Evolutionary conservation across 2,888 invertebrate species (phyloP).

Genomic region (Drosophila siamana): DNA sequence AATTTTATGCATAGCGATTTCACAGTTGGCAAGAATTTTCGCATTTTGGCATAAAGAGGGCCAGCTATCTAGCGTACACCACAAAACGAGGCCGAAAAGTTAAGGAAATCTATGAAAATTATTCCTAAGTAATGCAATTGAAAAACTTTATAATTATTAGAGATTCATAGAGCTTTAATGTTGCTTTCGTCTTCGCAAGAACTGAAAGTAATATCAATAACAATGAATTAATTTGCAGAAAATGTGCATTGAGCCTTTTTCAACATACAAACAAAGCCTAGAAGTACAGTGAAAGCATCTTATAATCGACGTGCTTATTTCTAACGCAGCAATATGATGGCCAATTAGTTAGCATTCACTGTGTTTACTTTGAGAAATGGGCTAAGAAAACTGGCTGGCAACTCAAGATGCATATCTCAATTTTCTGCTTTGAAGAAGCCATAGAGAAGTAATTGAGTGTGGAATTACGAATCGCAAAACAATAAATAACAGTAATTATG

Average conservation of each 20-base stretch:
- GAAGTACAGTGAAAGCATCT: background rate
- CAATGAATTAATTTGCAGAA: background rate
- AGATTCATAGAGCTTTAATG: background rate
- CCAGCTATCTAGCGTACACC: conserved; percentile 4
- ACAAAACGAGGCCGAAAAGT: conserved; percentile 1
- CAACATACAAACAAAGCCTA: background rate
- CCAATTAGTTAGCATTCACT: background rate
- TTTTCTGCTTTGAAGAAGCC: conserved; percentile 16
- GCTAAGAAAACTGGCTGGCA: conserved; percentile 3
- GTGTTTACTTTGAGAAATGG: conserved; percentile 11
- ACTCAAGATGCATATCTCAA: conserved; percentile 11
- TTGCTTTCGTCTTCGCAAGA: background rate
- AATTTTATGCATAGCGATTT: conserved; percentile 75
- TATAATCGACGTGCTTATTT: background rate
- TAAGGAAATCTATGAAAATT: background rate
- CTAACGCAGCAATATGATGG: background rate
- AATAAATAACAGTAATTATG: conserved; percentile 7
- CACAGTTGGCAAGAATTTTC: conserved; percentile 47
- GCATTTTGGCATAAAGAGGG: conserved; percentile 26
- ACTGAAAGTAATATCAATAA: background rate
- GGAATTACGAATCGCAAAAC: conserved; percentile 10
- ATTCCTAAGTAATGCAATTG: background rate
- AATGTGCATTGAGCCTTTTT: background rate
- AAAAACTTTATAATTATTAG: background rate
- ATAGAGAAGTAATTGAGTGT: background rate